Evolutionary conservation across 2,797 vertebrate species (phyloP), one percentile per base, ranked within the genome.

Genomic region (Periparus ater): DNA sequence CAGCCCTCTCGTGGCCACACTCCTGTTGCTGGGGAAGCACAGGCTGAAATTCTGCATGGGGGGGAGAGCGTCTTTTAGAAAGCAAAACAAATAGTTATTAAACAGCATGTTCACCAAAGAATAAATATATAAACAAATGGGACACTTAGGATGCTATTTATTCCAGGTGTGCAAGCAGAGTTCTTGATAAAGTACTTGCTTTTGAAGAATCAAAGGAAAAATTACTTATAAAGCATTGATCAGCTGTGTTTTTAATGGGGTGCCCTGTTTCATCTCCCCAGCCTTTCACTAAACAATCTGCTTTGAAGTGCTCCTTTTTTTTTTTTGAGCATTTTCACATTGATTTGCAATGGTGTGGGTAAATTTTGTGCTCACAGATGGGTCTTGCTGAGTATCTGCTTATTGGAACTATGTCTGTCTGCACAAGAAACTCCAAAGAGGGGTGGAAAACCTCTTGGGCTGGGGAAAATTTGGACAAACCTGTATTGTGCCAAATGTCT

Each of bases 1-100:
- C 85, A 88, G 96, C 97, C 96, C 95, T 91, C 98, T 97, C 5
- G 90, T 96, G 97, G 96, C 60, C 51, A 30, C 44, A 1, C 25
- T 85, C n/a, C 50, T 11, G 77, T 17, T 67, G 42, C 78, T 50
- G 85, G 88, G n/a, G 66, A 76, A 34, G 34, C 54, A 38, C 19
- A 25, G 47, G 1, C 32, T 8, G 2, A 42, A 18, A 34, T 17
- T 14, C 50, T 11, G 8, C 0, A 14, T 3, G 47, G 54, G 40
- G 40, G 66, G 14, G 47, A 70, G 4, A 27, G 53, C 0, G 0
- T 17, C 7, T 21, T 65, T 65, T 21, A 40, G 32, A 73, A 62
- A 82, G 29, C 55, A 34, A 30, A 74, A 30, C 12, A 17, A 73
- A 23, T 7, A 48, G 40, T 13, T 71, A 54, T 38, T 67, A 58